Conservation (phyloP, 2,888 invertebrate species). For the Heteromurus nitidus region DNA sequence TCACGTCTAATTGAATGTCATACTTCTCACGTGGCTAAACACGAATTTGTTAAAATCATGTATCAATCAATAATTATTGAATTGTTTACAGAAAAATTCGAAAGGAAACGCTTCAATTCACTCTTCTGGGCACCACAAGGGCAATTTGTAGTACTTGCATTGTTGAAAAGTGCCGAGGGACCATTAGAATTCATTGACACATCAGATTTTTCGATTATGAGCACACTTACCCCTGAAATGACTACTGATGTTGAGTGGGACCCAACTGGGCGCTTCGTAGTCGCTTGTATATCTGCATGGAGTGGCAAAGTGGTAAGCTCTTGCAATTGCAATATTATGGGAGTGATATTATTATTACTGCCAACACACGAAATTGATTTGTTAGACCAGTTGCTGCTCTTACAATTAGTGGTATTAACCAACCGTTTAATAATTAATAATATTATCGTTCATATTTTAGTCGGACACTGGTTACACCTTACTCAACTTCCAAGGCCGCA, state of each 20-base stretch:
- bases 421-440: too few relatives aligned
- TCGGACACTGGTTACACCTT: constrained; percentile 92
- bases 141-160: constrained; percentile 95
- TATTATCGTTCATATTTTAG: constrained; percentile 74
- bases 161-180: constrained; percentile 88
- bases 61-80: too few relatives aligned
- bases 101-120: constrained; percentile 89
- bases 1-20: background rate
- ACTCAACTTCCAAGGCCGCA: constrained; percentile 95
- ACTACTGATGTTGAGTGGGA: constrained; percentile 99
- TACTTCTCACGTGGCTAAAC: background rate
- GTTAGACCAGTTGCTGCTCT: too few relatives aligned
- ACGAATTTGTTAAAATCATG: too few relatives aligned
- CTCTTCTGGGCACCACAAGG: constrained; percentile 97
- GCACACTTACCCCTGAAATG: constrained; percentile 92
- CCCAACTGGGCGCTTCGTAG: constrained; percentile 97
- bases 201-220: constrained; percentile 96
- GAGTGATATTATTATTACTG: constrained; percentile 27
- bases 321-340: too few relatives aligned
- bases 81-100: constrained; percentile 79
- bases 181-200: constrained; percentile 96
- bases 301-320: constrained; percentile 89
- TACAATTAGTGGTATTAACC: too few relatives aligned
- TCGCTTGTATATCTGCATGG: constrained; percentile 95
- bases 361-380: too few relatives aligned